Evolutionary conservation across 2,113 vertebrate species (phyloP), one percentile per base, ranked within the genome.

Genomic region (Struthio camelus): DNA sequence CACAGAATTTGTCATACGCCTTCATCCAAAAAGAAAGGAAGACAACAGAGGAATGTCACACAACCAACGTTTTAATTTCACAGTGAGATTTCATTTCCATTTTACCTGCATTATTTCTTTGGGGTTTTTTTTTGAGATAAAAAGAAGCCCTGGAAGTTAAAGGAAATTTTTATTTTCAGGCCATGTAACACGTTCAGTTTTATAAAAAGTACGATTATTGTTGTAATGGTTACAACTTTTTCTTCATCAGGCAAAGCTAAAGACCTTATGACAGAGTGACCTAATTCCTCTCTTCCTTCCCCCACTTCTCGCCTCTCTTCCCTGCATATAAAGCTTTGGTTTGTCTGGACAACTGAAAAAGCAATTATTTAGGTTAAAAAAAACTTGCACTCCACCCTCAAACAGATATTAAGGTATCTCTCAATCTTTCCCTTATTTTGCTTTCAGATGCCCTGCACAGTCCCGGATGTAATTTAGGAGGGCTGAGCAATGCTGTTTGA

Each of bases 241-340:
- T 73, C 48, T 70, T 91, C 38, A 67, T 23, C 36, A 46, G 22
- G 28, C 24, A 90, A 94, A 75, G 51, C 72, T 81, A 89, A 88
- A 96, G 69, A 76, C 32, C 16, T 78, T 94, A 64, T 88, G 85
- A 94, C 87, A 85, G 76, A 80, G 25, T 93, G 90, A 94, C 76
- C 79, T 75, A 94, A 85, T 96, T 96, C 62, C 28, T 84, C 17
- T 38, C 62, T 93, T 81, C 62, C 32, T 59, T 85, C 75, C 58
- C 53, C 67, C 51, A 53, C 32, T 65, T 71, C 30, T 71, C 2
- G 0, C 25, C 28, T 69, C 58, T 89, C 12, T 71, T 76, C 11
- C 42, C 50, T 62, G 53, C 34, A 59, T 32, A 20, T 56, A 79
- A 89, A 85, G 61, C 50, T 90, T 67, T 64, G 12, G 53, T 78